Evolutionary conservation across 2,888 invertebrate genomes (phyloP), one percentile per base, ranked within the genome.

Genomic region (Endomychus coccineus): DNA sequence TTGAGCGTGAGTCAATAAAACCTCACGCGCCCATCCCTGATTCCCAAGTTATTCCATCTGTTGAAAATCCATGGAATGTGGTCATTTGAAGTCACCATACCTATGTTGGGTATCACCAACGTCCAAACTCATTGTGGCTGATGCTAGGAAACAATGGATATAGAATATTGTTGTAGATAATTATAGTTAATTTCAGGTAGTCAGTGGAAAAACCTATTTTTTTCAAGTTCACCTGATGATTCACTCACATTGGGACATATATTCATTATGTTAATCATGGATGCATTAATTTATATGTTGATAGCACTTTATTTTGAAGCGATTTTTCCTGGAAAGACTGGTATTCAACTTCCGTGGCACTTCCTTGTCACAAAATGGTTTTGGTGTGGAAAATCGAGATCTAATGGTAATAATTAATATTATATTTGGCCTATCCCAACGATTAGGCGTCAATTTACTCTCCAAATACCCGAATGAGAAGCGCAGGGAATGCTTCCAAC

Each of bases 271-370:
- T 63, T 92, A 52, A 55, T 80, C n/a, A 42, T 83, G 1, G 83
- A 86, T 56, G 67, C 74, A 5, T 34, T 81, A 1, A 32, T 90
- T 1, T 88, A 90, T 55, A 72, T 86, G 60, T 37, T 81, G 2
- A 61, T 91, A 22, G 81, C 92, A 0, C 68, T 91, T 46, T 95
- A 94, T 58, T 66, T 92, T 16, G 92, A 94, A 62, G 84, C 84
- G 47, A 76, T 95, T 9, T 72, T 79, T 44, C 94, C 94, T 0
- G 92, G 92, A 9, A 82, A 84, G 7, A 88, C 74, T 61, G 92
- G 92, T 3, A 79, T 92, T 0, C 80, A 85, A 0, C 76, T 78
- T 42, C 80, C 79, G 16, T 91, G 87, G 78, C 79, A 90, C 56
- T 94, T 89, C 56, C 77, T 78, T 0, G 71, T 88, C 28, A 74